Base-by-base conservation (phyloP, 1,140 invertebrate species). In the Phocides pigmalion region DNA sequence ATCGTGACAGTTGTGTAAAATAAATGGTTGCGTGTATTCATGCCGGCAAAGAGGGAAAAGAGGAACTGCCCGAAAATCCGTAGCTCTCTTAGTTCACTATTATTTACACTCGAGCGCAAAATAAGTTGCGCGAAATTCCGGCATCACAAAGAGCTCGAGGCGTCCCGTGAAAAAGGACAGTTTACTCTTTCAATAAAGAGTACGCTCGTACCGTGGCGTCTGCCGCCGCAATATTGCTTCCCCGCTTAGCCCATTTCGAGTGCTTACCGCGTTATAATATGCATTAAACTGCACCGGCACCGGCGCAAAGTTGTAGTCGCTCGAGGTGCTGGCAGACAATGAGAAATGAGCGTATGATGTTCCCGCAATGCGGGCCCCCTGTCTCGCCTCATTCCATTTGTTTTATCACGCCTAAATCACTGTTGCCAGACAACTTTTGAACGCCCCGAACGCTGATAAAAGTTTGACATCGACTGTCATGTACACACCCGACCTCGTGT, bases 161-260 rank as follows among this genome's bases (percentile, higher is more conserved):
- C 80, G 76, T 80, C 74, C 77, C 72, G 74, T 83, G 82, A 84
- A 87, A 90, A 87, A 89, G 82, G 86, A 88, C 86, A 87, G 82
- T 87, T 90, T 89, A 84, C 82, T 82, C 77, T 88, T 90, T 89
- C 86, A 89, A 90, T 90, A 86, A 87, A 87, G 86, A 87, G 79
- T 71, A 71, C 66, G 73, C 50, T 72, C 70, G 76, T 76, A 68
- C 67, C 69, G 62, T 54, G 66, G 72, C 64, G 77, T 79, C 74
- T 76, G 74, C 74, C 71, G 72, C 74, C 71, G 74, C 73, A 74
- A 84, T 84, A 89, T 86, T 86, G 69, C 82, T 74, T 78, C 71
- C 62, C 72, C 78, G 74, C 72, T 81, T 78, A 78, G 75, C 74
- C 84, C 79, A 81, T 82, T 87, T 81, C 64, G 77, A 85, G 82